phyloP scores from a whole-genome alignment of 2,888 invertebrate species.

The Lymantria dispar region DNA sequence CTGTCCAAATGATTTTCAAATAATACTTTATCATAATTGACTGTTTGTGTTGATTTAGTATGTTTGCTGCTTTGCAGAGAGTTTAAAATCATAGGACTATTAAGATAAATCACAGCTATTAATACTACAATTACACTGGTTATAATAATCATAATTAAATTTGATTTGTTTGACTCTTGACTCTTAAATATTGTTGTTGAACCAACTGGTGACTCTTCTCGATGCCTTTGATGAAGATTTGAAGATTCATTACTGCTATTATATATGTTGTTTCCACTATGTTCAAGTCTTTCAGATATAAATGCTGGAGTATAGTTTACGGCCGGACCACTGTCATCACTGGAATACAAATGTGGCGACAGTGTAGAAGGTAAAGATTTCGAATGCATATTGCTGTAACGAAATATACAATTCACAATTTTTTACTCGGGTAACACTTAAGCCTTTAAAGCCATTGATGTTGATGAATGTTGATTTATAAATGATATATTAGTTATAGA shows the following conservation, averaged over 20 bases:
- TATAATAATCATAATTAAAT: conserved; percentile 8
- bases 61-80: conserved; percentile 5
- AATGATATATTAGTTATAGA: not conserved
- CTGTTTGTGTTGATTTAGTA: conserved; percentile 24
- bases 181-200: conserved; percentile 3
- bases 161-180: conserved; percentile 9
- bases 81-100: conserved; percentile 4
- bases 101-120: conserved; percentile 10
- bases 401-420: conserved; percentile 56
- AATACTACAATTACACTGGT: conserved; percentile 14
- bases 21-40: conserved; percentile 44
- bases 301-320: conserved; percentile 14
- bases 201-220: conserved; percentile 7
- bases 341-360: conserved; percentile 58
- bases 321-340: conserved; percentile 42
- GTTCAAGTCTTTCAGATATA: conserved; percentile 11
- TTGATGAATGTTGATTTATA: too few relatives aligned
- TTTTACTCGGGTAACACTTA: conserved; percentile 19
- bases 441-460: not conserved
- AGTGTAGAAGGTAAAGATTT: conserved; percentile 66
- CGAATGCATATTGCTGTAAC: conserved; percentile 63
- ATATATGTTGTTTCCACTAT: conserved; percentile 4
- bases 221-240: conserved; percentile 4
- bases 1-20: conserved; percentile 57
- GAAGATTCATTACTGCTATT: conserved; percentile 13